Evolutionary conservation across 2,113 vertebrate species (phyloP), one percentile per base, ranked within the genome.

Genomic region (Halichoerus grypus): DNA sequence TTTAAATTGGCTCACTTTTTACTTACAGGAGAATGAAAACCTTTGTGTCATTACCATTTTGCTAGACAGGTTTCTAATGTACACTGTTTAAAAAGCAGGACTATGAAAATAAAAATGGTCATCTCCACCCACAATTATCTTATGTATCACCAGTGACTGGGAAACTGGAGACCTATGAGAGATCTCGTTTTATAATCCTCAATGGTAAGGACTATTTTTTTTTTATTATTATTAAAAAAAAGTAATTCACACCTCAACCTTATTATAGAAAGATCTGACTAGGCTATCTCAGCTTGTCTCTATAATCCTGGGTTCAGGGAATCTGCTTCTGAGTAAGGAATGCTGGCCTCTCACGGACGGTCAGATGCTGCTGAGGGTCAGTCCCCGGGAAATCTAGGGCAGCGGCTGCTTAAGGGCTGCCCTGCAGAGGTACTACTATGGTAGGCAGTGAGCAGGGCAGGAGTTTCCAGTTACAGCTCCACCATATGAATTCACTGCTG

Each of bases 11-110:
- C 19, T 95, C 11, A 3, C 3, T 81, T 93, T 67, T 71, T 82
- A 42, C 49, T 93, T 67, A 80, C 1, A 19, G 81, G 65, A 80
- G 93, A 95, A 80, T n/a, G 53, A 89, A 85, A 94, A 91, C 63
- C 42, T 83, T 21, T 26, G 14, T 59, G 42, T 95, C n/a, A 31
- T 74, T 93, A 53, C 5, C 51, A 74, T 33, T 85, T 93, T 97
- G 83, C 71, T 93, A 81, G 71, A 33, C 33, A 53, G 49, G 24
- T 87, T 91, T 97, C 65, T 92, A 53, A 74, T 24, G 91, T 26
- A 67, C 2, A 67, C 33, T 67, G 42, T 49, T 77, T 42, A 9
- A 46, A 76, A 49, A 28, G 72, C 24, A 74, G 42, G 42, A 76
- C 39, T 79, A 42, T 65, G 88, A 88, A 91, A 77, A 92, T 13